Percentiles rank a stretch among this genome's conserved stretches.
These are phyloP conservation scores for Hafferia zeledoni DNA, from an alignment of 2,797 vertebrate species.

Conservation along the genomic window DNA sequence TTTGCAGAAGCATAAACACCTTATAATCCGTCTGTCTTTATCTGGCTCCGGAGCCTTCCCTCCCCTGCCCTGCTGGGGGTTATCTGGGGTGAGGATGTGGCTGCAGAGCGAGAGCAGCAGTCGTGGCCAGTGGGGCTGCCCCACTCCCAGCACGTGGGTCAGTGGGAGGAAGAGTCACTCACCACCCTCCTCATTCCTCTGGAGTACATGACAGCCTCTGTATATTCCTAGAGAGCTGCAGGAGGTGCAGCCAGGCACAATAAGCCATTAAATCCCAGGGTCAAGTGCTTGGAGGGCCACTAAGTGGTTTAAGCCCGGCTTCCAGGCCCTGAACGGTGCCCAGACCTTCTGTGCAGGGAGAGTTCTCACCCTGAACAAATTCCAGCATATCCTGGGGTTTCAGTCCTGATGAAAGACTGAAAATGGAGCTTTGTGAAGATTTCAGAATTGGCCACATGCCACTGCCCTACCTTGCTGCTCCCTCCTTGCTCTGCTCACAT, in stretches of 20 bases:
- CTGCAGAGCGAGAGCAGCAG: not conserved
- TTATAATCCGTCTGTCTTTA: slow-evolving; percentile 48
- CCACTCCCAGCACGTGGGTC: not conserved
- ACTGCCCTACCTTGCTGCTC: not conserved
- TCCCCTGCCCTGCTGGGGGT: not conserved
- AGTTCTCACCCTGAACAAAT: not conserved
- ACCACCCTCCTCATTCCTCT: not conserved
- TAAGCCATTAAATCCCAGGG: not conserved
- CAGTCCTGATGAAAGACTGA: not conserved
- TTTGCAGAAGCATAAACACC: slow-evolving; percentile 62
- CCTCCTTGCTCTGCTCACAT: not conserved
- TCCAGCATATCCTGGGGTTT: not conserved
- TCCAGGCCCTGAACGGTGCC: not conserved
- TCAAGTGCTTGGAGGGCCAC: not conserved
- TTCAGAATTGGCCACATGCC: not conserved
- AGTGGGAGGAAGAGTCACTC: not conserved
- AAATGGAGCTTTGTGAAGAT: not conserved
- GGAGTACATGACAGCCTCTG: not conserved
- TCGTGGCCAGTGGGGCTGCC: not conserved
- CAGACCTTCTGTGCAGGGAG: not conserved
- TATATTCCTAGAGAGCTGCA: not conserved
- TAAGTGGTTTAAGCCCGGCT: not conserved
- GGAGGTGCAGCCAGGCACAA: not conserved
- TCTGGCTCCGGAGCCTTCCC: not conserved
- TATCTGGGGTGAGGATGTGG: not conserved